A percentile compares a stretch with the other conserved stretches of the same genome.
Conservation (phyloP, 2,888 invertebrate genomes). For the Pristionchus japonicus region DNA sequence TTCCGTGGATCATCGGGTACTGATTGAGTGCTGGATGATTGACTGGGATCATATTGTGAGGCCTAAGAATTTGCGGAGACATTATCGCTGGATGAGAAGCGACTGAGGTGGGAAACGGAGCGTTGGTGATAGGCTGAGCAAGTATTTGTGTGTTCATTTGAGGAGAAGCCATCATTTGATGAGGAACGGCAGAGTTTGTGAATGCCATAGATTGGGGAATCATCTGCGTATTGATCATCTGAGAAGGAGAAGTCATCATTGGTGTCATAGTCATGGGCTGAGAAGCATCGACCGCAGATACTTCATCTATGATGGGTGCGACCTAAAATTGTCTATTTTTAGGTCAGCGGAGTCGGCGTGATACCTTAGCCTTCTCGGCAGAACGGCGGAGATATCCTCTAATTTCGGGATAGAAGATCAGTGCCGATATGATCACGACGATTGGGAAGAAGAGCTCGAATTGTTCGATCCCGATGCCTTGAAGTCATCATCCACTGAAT, state of each 20-base stretch:
- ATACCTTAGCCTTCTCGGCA: neutral
- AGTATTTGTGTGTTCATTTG: neutral
- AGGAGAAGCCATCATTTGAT: neutral
- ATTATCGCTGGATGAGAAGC: no score
- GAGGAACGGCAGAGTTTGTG: no score
- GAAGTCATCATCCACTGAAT: neutral
- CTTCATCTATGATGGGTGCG: neutral
- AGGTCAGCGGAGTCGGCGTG: neutral
- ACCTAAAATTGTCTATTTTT: neutral
- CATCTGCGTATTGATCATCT: no score
- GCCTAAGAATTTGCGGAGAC: neutral
- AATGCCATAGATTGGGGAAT: no score
- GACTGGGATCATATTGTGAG: neutral
- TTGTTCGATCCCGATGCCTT: neutral
- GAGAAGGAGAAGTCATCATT: no score
- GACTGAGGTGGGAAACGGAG: no score
- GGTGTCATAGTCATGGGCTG: no score
- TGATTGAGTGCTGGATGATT: neutral
- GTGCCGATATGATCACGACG: neutral
- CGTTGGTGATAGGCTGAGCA: neutral
- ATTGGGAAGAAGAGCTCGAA: neutral
- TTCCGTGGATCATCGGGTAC: neutral
- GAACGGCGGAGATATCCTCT: neutral
- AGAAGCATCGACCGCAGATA: neutral
- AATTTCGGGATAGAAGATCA: neutral